Evolutionary conservation across 1,140 invertebrate species (phyloP), one percentile per base, ranked within the genome.

Genomic region (Cyclina sinensis): DNA sequence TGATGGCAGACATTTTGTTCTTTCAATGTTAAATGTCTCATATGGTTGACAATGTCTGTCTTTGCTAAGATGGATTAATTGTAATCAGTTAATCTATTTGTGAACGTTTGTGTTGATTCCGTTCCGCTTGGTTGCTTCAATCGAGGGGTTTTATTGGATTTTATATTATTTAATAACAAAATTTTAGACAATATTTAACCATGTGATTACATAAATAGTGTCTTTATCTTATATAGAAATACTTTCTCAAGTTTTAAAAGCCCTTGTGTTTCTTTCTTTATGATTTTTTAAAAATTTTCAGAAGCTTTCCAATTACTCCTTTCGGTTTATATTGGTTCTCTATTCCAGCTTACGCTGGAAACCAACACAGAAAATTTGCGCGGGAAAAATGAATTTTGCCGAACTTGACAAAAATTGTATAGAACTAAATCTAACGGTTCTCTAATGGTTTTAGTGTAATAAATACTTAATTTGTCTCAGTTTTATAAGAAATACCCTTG

Each of bases 1-100:
- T 65, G 9, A 91, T 65, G 21, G 86, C 18, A 24, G 79, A 57
- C 87, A 89, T 89, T 21, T 86, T 86, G 12, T 43, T 73, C 14
- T 73, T 73, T 32, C 30, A 24, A 24, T 62, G 39, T 46, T n/a
- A 14, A 81, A 5, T 65, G 4, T 39, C 59, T n/a, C 1, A 4
- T n/a, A 24, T 37, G 32, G 57, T 14, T 81, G 79, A 62, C 79
- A 81, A 65, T 65, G 30, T 21, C 16, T 70, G 14, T 35, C 21
- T 37, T 11, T 27, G n/a, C 21, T 37, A 30, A 70, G 32, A 70
- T 27, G 65, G 65, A 16, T 70, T 70, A 70, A 39, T 37, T 70
- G n/a, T 70, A 70, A 70, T 70, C 65, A 70, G 65, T 70, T 39
- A 70, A 70, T 70, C 65, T 70, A 37, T 70, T 70, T 35, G 32